Conservation (phyloP, 2,797 vertebrate genomes). For the Bradypus variegatus region DNA sequence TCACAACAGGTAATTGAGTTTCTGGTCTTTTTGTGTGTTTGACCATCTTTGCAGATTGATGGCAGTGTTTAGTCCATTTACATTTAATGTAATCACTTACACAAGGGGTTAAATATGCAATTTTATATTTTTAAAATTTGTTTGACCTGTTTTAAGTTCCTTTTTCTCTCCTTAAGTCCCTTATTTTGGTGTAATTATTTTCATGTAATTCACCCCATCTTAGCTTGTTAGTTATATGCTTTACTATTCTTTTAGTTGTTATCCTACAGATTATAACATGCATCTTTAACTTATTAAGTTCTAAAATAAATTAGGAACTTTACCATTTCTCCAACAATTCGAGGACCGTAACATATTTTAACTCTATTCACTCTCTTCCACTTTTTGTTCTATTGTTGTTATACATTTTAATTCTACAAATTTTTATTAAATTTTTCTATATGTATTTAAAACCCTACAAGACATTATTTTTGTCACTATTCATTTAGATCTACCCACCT, state of each 20-base stretch:
- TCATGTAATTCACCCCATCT: background rate
- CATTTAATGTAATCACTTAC: slow-evolving; percentile 12
- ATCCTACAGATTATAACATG: background rate
- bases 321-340: background rate
- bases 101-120: background rate
- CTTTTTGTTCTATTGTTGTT: background rate
- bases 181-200: background rate
- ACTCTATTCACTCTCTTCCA: background rate
- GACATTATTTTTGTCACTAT: background rate
- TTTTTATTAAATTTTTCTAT: background rate
- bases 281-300: slow-evolving; percentile 21
- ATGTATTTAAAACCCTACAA: background rate
- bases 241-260: background rate
- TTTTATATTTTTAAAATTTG: slow-evolving; percentile 3
- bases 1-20: background rate
- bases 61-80: background rate
- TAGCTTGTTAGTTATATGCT: background rate
- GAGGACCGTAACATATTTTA: background rate
- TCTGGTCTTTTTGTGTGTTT: background rate
- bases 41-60: slow-evolving; percentile 11
- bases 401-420: background rate
- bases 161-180: background rate
- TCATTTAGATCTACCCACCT: background rate
- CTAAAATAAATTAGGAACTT: background rate
- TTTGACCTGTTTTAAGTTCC: background rate